Evolutionary conservation across 2,113 vertebrate species (phyloP).

Genomic region (Rhynchomys soricoides): DNA sequence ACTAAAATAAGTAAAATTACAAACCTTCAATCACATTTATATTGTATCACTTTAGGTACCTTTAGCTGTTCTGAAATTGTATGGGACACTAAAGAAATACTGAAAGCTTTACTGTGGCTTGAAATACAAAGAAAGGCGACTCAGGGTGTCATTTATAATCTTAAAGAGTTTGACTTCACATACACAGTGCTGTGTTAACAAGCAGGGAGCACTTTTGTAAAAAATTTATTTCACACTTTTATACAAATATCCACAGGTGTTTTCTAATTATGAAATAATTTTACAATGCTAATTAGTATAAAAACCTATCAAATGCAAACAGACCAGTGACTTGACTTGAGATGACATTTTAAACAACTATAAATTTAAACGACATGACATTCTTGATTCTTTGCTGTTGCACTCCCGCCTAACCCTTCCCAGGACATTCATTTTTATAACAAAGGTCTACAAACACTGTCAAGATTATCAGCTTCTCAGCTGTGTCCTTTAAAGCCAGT

Average conservation of each 20-base stretch:
- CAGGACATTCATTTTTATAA: slow-evolving; percentile 59
- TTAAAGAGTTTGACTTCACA: slow-evolving; percentile 44
- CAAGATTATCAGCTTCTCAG: slow-evolving; percentile 67
- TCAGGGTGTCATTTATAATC: slow-evolving; percentile 29
- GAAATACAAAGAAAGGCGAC: slow-evolving; percentile 40
- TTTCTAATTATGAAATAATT: slow-evolving; percentile 84
- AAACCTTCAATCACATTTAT: neutral
- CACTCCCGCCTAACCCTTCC: neutral
- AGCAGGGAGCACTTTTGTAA: slow-evolving; percentile 75
- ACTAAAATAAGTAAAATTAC: neutral
- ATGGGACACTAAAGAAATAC: neutral
- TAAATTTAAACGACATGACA: slow-evolving; percentile 66
- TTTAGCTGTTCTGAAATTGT: slow-evolving; percentile 28
- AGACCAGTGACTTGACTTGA: slow-evolving; percentile 85
- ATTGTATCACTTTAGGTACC: neutral
- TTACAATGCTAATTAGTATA: slow-evolving; percentile 83
- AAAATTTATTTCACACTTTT: slow-evolving; percentile 89
- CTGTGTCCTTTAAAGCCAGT: slow-evolving; percentile 50
- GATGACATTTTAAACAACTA: slow-evolving; percentile 75
- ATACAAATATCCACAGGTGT: slow-evolving; percentile 90
- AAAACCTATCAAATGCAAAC: slow-evolving; percentile 82
- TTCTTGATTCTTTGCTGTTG: slow-evolving; percentile 59
- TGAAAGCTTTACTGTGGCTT: slow-evolving; percentile 43
- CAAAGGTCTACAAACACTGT: slow-evolving; percentile 59
- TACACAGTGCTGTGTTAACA: slow-evolving; percentile 56